Evolutionary conservation across 37 sponge, comb jelly and placozoan species (phyloP).

Genomic region (Dysidea cf. avara): DNA sequence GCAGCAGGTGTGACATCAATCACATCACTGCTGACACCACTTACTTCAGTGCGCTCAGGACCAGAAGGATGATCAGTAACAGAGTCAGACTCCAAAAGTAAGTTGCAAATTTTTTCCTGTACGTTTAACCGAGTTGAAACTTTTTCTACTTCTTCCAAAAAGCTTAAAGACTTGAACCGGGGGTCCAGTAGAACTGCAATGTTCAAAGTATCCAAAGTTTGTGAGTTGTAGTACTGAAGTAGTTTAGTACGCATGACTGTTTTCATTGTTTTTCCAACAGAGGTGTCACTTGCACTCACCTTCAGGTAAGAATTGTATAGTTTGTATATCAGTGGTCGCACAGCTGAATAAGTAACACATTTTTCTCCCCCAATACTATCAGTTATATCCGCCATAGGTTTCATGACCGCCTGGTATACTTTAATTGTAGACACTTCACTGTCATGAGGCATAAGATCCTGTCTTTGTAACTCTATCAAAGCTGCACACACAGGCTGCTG

Average conservation of each 20-base stretch:
- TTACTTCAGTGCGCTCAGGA: too few relatives aligned
- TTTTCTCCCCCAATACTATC: conserved; percentile 35
- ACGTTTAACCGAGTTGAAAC: too few relatives aligned
- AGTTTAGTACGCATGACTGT: conserved; percentile 19
- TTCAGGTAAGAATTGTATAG: conserved; percentile 5
- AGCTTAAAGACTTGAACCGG: conserved; percentile 12
- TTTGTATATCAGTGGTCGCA: too few relatives aligned
- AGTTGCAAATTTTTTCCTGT: too few relatives aligned
- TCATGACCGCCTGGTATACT: conserved; percentile 13
- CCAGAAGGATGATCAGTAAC: too few relatives aligned
- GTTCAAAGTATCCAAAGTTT: not conserved
- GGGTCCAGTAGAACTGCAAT: conserved; percentile 34
- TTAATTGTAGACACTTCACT: conserved; percentile 20
- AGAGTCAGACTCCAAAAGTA: too few relatives aligned
- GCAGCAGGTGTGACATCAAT: too few relatives aligned
- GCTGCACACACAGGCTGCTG: conserved; percentile 37
- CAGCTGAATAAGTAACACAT: conserved; percentile 37
- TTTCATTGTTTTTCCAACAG: conserved; percentile 20
- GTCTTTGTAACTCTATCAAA: conserved; percentile 13
- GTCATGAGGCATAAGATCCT: conserved; percentile 33
- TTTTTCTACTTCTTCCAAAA: not conserved
- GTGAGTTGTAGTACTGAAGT: conserved; percentile 8
- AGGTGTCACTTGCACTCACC: not conserved
- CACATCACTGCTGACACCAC: too few relatives aligned
- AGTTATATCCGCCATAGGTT: conserved; percentile 29